phyloP scores from a whole-genome alignment of 1,140 invertebrate genomes.

The Philaenus spumarius region DNA sequence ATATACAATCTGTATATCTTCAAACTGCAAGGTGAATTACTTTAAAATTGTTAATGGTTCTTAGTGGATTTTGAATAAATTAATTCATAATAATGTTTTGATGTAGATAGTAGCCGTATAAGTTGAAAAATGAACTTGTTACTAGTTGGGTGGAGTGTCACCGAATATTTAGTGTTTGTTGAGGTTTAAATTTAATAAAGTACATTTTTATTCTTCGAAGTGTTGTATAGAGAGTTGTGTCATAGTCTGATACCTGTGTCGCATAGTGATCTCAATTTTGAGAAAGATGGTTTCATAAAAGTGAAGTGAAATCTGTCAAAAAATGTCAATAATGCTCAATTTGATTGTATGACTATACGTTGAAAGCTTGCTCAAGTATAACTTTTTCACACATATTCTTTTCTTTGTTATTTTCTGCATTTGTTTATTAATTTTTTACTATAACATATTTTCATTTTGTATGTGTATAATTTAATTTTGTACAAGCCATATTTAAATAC shows the following conservation, averaged over 20 bases:
- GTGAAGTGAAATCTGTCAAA: no score
- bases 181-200: neutral
- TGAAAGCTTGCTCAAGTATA: neutral
- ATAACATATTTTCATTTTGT: no score
- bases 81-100: neutral
- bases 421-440: no score
- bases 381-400: neutral
- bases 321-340: neutral
- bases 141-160: no score
- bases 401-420: no score
- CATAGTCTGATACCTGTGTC: neutral
- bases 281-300: no score
- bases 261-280: neutral
- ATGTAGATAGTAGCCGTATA: neutral
- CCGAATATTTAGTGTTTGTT: neutral
- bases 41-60: neutral
- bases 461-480: no score
- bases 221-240: neutral
- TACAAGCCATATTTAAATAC: no score
- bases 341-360: no score
- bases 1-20: constrained; percentile 25
- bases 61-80: neutral
- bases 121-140: no score
- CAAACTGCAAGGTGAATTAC: constrained; percentile 27
- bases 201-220: no score